Percentiles rank a stretch among this genome's conserved stretches.
phyloP scores from a whole-genome alignment of 1,140 invertebrate genomes.

The Drosophila micromelanica region DNA sequence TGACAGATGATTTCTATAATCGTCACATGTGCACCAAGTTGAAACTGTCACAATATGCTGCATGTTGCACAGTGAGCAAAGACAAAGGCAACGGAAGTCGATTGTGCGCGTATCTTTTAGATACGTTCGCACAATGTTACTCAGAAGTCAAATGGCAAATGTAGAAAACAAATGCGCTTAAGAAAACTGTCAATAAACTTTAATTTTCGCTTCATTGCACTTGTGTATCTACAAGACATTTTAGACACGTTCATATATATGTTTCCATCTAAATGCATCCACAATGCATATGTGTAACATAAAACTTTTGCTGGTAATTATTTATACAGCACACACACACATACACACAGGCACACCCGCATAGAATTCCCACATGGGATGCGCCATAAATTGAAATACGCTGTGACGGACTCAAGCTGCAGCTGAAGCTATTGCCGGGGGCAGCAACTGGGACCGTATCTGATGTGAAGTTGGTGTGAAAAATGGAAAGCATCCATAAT shows the following conservation, averaged over 20 bases:
- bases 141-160: constrained; percentile 57
- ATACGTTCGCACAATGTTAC: constrained; percentile 20
- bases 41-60: constrained; percentile 37
- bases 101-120: constrained; percentile 46
- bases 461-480: constrained; percentile 68
- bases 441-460: constrained; percentile 7
- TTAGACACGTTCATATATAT: neutral
- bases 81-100: constrained; percentile 46
- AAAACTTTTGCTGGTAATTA: constrained; percentile 80
- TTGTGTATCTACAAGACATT: constrained; percentile 54
- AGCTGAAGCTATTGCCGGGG: neutral
- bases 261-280: constrained; percentile 7
- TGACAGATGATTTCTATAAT: constrained; percentile 39
- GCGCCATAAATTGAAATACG: constrained; percentile 69
- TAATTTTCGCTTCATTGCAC: constrained; percentile 73
- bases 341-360: constrained; percentile 58
- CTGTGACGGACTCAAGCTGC: constrained; percentile 24
- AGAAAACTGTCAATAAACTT: constrained; percentile 78
- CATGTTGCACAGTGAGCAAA: constrained; percentile 18
- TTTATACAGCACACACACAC: constrained; percentile 60
- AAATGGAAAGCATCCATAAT: constrained; percentile 81
- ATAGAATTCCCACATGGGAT: constrained; percentile 69
- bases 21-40: constrained; percentile 53
- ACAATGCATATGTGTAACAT: constrained; percentile 66
- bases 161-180: constrained; percentile 69